These are phyloP conservation scores for Cryptomyrus ogoouensis DNA, from an alignment of 2,113 vertebrate genomes.

Conservation along the genomic window DNA sequence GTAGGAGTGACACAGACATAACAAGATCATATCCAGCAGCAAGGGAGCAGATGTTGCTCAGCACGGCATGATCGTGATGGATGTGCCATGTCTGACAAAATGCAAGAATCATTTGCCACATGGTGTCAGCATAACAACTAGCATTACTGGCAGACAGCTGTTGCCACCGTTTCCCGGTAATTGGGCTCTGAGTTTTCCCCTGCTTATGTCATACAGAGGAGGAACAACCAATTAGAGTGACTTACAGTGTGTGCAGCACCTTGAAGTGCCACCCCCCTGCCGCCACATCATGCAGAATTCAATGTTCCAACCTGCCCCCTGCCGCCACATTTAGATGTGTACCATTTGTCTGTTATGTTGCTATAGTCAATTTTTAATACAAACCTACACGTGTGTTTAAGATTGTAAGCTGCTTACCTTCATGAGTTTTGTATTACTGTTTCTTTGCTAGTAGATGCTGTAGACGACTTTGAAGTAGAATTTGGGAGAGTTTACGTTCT, in stretches of 20 bases:
- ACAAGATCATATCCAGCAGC: constrained; percentile 50
- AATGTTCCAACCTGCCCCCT: not conserved
- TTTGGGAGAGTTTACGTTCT: not conserved
- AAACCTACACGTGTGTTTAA: not conserved
- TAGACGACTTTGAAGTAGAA: not conserved
- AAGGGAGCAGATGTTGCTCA: constrained; percentile 55
- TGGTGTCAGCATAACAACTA: constrained; percentile 56
- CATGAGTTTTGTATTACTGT: not conserved
- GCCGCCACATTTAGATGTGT: not conserved
- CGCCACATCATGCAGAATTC: not conserved
- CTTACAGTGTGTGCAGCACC: constrained; percentile 47
- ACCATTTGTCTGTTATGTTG: not conserved
- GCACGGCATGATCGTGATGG: constrained; percentile 52
- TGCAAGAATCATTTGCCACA: constrained; percentile 48
- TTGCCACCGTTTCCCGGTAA: constrained; percentile 48
- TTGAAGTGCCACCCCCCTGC: constrained; percentile 28
- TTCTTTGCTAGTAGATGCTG: not conserved
- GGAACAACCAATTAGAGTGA: constrained; percentile 55
- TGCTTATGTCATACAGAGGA: constrained; percentile 44
- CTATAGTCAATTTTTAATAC: not conserved
- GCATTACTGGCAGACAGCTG: constrained; percentile 57
- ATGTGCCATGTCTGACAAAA: constrained; percentile 43
- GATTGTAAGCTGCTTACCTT: not conserved
- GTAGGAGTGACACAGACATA: constrained; percentile 47
- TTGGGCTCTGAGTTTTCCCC: constrained; percentile 32